Evolutionary conservation across 1,140 invertebrate species (phyloP).

Genomic region (Conus ventricosus): DNA sequence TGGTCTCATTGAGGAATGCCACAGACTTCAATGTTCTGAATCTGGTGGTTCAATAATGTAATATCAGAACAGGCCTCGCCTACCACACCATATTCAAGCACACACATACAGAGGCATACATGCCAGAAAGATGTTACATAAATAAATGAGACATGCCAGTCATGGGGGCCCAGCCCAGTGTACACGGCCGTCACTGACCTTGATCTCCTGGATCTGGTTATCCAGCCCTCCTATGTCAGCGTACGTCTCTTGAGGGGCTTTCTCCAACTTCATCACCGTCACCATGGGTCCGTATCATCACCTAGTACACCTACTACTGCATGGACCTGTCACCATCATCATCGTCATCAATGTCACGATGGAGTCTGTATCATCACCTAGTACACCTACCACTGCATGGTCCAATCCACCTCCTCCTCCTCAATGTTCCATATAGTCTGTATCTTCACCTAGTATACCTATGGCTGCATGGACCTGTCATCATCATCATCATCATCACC

Average conservation of each 20-base stretch:
- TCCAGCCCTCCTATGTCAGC: constrained; percentile 99
- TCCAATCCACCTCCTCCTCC: constrained; percentile 81
- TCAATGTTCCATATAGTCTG: constrained; percentile 69
- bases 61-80: too few relatives aligned
- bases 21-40: too few relatives aligned
- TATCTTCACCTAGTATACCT: constrained; percentile 86
- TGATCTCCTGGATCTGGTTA: constrained; percentile 99
- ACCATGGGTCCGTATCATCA: constrained; percentile 99
- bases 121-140: too few relatives aligned
- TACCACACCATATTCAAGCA: too few relatives aligned
- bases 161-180: too few relatives aligned
- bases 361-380: constrained; percentile 99
- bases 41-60: too few relatives aligned
- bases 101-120: too few relatives aligned
- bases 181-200: constrained; percentile 73
- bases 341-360: constrained; percentile 93
- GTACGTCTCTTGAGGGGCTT: constrained; percentile 99
- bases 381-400: constrained; percentile 98
- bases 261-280: constrained; percentile 99
- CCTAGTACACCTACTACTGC: constrained; percentile 98
- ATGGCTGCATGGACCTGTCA: constrained; percentile 93
- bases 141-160: too few relatives aligned
- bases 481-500: constrained; percentile 99
- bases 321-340: constrained; percentile 88
- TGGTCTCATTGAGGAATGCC: too few relatives aligned